Conservation (phyloP, 2,113 vertebrate species). For the Eolophus roseicapilla region DNA sequence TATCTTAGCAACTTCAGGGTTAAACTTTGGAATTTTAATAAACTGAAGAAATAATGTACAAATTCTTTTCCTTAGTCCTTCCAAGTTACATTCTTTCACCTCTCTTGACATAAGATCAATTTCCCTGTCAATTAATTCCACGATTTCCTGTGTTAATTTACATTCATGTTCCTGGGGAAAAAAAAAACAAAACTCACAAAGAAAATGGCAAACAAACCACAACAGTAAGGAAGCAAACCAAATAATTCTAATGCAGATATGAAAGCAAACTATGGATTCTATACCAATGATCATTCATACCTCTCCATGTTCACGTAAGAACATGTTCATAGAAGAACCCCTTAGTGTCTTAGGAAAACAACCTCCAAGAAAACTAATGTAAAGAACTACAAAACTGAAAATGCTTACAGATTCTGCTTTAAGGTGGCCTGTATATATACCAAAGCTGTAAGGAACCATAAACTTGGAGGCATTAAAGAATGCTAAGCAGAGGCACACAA, state of each 20-base stretch:
- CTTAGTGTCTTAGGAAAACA: background rate
- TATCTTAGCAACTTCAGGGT: slow-evolving; percentile 81
- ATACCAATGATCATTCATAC: background rate
- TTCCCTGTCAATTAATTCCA: slow-evolving; percentile 89
- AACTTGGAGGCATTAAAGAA: background rate
- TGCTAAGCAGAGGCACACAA: background rate
- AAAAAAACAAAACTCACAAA: background rate
- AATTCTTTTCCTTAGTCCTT: slow-evolving; percentile 91
- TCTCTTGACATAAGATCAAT: slow-evolving; percentile 83
- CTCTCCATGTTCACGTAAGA: background rate
- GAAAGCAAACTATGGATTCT: background rate
- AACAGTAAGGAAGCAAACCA: background rate
- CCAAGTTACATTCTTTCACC: slow-evolving; percentile 80
- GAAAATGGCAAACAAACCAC: background rate
- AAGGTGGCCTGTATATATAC: background rate
- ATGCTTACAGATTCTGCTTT: background rate
- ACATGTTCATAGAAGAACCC: background rate
- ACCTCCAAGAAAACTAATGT: background rate
- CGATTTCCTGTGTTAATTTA: slow-evolving; percentile 85
- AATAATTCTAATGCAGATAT: background rate
- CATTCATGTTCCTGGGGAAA: slow-evolving; percentile 82
- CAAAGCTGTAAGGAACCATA: background rate
- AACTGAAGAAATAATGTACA: slow-evolving; percentile 90
- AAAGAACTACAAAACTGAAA: background rate
- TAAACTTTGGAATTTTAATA: slow-evolving; percentile 89